phyloP scores from a whole-genome alignment of 2,888 invertebrate genomes.

The Palloptera scutellata region DNA sequence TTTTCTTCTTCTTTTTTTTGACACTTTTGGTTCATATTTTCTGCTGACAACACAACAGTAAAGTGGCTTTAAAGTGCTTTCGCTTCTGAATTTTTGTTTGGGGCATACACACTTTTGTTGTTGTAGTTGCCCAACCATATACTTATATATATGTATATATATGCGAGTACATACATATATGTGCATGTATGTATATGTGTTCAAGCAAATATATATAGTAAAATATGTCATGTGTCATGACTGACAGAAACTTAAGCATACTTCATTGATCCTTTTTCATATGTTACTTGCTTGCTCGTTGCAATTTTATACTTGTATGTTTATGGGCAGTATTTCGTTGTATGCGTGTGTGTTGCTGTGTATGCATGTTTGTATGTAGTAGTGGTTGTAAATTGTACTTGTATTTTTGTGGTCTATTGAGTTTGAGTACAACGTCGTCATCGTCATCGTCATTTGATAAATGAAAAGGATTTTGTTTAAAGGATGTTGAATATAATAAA shows the following conservation, averaged over 20 bases:
- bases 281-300: conserved; percentile 31
- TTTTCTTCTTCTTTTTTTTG: neutral
- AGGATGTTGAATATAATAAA: too few species aligned
- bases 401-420: conserved; percentile 25
- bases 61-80: neutral
- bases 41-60: neutral
- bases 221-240: conserved; percentile 57
- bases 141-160: neutral
- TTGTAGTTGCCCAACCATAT: too few species aligned
- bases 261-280: conserved; percentile 53
- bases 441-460: too few species aligned
- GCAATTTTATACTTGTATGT: neutral
- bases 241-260: conserved; percentile 57
- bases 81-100: neutral
- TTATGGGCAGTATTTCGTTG: too few species aligned
- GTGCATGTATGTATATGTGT: neutral
- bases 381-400: conserved; percentile 1
- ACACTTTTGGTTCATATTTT: neutral
- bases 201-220: conserved; percentile 26
- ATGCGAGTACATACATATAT: neutral
- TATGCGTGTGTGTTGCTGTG: neutral
- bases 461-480: too few species aligned
- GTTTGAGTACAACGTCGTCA: conserved; percentile 11
- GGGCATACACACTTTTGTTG: neutral
- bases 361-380: neutral